Evolutionary conservation across 1,140 invertebrate genomes (phyloP).

Genomic region (Drosophila murphyi): DNA sequence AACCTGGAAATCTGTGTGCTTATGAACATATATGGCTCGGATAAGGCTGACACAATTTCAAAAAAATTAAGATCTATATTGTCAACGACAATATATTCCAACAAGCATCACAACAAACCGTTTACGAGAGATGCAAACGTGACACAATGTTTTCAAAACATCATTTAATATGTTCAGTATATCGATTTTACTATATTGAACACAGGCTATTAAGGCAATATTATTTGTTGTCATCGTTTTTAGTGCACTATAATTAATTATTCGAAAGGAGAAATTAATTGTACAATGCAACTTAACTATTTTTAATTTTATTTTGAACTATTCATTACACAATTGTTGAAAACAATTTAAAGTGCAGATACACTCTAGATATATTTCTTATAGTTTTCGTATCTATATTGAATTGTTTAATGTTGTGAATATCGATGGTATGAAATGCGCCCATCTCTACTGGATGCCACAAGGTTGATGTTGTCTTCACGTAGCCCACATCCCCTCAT

Average conservation of each 20-base stretch:
- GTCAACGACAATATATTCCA: constrained; percentile 21
- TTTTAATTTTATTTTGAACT: no score
- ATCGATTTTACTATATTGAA: no score
- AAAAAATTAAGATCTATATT: constrained; percentile 66
- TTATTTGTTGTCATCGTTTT: neutral
- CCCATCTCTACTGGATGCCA: neutral
- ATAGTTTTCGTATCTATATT: no score
- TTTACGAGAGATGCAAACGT: constrained; percentile 23
- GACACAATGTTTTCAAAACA: neutral
- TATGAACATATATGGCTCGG: constrained; percentile 15
- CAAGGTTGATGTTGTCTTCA: neutral
- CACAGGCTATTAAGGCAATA: no score
- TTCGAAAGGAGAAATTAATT: no score
- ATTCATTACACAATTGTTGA: no score
- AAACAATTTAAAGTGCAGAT: no score
- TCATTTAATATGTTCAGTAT: neutral
- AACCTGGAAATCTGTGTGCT: neutral
- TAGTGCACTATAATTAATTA: no score
- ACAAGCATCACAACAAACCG: constrained; percentile 37
- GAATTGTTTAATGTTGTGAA: no score
- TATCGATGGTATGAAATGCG: no score
- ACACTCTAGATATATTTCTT: no score
- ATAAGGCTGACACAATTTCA: constrained; percentile 64
- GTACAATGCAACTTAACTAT: no score
- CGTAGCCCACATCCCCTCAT: constrained; percentile 43